A percentile compares a stretch with the other conserved stretches of the same genome.
Evolutionary conservation across 2,797 vertebrate species (phyloP).

Genomic region (Ptychadena robeensis): DNA sequence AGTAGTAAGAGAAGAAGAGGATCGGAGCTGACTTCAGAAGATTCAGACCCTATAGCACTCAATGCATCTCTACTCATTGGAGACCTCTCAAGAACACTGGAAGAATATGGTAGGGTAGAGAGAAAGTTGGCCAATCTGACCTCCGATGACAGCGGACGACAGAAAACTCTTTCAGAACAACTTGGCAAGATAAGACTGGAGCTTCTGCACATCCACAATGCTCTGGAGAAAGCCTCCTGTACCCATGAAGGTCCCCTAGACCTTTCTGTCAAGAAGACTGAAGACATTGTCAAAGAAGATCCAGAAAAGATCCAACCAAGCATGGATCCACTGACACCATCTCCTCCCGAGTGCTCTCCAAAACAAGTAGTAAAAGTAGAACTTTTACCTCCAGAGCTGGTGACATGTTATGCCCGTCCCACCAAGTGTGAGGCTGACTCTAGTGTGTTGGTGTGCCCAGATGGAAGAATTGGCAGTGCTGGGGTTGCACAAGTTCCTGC

Average conservation of each 20-base stretch:
- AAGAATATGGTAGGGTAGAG: conserved; percentile 89
- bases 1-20: conserved; percentile 40
- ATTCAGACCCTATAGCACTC: conserved; percentile 2
- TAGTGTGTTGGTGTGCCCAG: conserved; percentile 87
- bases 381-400: conserved; percentile 74
- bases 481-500: not conserved
- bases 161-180: conserved; percentile 88
- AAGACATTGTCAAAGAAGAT: conserved; percentile 66
- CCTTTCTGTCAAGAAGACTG: conserved; percentile 87
- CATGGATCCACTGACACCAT: conserved; percentile 42
- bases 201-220: conserved; percentile 90
- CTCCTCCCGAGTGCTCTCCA: conserved; percentile 66
- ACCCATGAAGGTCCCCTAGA: conserved; percentile 87
- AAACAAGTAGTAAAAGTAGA: conserved; percentile 75
- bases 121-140: conserved; percentile 83
- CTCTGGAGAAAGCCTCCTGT: conserved; percentile 80
- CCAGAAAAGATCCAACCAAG: conserved; percentile 50
- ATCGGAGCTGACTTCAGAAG: conserved; percentile 14
- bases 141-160: conserved; percentile 81
- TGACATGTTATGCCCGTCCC: conserved; percentile 81
- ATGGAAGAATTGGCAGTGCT: conserved; percentile 70
- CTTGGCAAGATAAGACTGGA: conserved; percentile 90
- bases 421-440: conserved; percentile 97
- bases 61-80: conserved; percentile 75
- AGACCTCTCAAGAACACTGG: conserved; percentile 88